phyloP scores from a whole-genome alignment of 2,888 invertebrate species.

The Ichneumon xanthorius region DNA sequence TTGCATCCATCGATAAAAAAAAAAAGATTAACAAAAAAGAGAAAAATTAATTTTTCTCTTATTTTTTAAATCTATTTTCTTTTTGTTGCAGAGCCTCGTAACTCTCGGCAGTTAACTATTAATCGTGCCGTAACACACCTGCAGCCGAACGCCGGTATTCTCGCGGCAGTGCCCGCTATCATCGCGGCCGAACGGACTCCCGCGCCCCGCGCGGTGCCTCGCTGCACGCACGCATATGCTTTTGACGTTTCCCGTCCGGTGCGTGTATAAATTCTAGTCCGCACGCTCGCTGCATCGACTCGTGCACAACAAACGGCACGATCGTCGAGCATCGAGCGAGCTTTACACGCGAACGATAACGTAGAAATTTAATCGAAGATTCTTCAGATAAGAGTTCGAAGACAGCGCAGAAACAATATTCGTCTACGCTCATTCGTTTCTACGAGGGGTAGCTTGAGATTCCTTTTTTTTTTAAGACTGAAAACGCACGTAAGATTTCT shows the following conservation, averaged over 20 bases:
- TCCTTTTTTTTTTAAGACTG: neutral
- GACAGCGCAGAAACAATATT: neutral
- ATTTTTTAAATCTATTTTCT: neutral
- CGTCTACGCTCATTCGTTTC: neutral
- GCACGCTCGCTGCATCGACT: constrained; percentile 35
- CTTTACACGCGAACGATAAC: constrained; percentile 3
- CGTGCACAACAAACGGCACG: neutral
- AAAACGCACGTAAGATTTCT: neutral
- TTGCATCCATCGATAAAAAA: too few species aligned
- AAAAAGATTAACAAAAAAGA: too few species aligned
- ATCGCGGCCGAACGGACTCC: constrained; percentile 35
- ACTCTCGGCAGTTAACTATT: neutral
- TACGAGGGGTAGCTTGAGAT: neutral
- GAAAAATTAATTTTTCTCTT: too few species aligned
- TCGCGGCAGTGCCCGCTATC: constrained; percentile 4
- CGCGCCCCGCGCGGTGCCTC: constrained; percentile 60
- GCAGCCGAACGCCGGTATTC: neutral
- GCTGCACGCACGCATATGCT: constrained; percentile 75
- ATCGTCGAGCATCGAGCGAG: neutral
- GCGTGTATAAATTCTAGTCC: constrained; percentile 48
- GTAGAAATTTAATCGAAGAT: constrained; percentile 12
- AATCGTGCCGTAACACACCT: constrained; percentile 6
- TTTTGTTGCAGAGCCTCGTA: neutral
- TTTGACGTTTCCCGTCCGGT: constrained; percentile 82
- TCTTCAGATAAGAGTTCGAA: constrained; percentile 3